Evolutionary conservation across 2,797 vertebrate species (phyloP), one percentile per base, ranked within the genome.

Genomic region (Aldrovandia affinis): DNA sequence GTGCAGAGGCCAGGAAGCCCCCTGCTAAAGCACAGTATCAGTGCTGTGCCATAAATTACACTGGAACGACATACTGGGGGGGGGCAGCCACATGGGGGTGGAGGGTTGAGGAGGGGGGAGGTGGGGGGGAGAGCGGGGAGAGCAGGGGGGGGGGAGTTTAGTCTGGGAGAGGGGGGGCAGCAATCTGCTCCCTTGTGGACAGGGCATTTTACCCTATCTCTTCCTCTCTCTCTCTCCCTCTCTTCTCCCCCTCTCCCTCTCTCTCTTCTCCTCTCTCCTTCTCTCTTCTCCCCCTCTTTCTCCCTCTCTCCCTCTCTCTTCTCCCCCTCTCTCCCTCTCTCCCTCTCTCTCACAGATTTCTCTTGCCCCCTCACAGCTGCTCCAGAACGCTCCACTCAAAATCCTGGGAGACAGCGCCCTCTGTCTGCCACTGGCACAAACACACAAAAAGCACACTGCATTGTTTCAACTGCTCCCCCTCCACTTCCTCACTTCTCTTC

Each of bases 101-200:
- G 0, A 14, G 28, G 15, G 2, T 2, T 25, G 12, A 63, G 61
- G 75, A 52, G 33, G 57, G 20, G 12, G 52, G 70, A 20, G 42
- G 22, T 33, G 61, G 57, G 20, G 12, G 52, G 70, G n/a, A 28
- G 22, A 25, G 61, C n/a, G 36, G 22, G 55, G 55, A 14, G 36
- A 44, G 70, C 36, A 18, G 33, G 47, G 50, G 25, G 44, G 33
- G 47, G 28, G 18, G 22, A 70, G n/a, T n/a, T n/a, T n/a, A 15
- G 33, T 44, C 83, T 70, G 18, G 22, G 68, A 25, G 82, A 80
- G 39, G 75, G 80, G n/a, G 89, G 87, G 68, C 88, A 87, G 89
- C 90, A 92, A 87, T 89, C 87, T 25, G 85, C 83, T 7, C 83
- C 10, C 50, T 90, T 90, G 91, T 90, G 89, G 82, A 85, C 70